Evolutionary conservation across 2,113 vertebrate species (phyloP).

Genomic region (Coturnix japonica): DNA sequence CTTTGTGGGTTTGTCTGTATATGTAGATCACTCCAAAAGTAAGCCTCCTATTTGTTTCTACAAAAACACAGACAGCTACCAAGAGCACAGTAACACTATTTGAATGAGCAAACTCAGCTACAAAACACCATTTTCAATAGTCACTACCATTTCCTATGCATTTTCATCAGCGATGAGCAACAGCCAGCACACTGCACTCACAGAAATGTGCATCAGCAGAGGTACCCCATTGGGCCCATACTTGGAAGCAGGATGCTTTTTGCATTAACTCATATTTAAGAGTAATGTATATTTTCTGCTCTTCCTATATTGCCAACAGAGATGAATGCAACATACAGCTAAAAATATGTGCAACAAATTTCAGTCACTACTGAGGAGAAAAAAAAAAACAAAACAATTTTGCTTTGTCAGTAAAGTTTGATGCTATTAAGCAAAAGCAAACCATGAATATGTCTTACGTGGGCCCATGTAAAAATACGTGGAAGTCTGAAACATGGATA

Average conservation of each 20-base stretch:
- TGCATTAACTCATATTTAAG: not conserved
- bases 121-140: not conserved
- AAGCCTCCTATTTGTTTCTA: not conserved
- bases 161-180: too few species aligned
- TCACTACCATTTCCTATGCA: not conserved
- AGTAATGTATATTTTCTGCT: not conserved
- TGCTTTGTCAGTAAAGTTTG: not conserved
- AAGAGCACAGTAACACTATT: not conserved
- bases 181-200: too few species aligned
- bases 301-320: not conserved
- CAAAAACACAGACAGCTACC: not conserved
- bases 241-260: not conserved
- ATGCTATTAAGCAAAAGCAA: not conserved
- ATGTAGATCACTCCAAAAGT: not conserved
- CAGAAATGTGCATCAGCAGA: too few species aligned
- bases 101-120: not conserved
- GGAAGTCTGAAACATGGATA: not conserved
- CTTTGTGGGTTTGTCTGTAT: not conserved
- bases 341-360: not conserved
- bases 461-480: not conserved
- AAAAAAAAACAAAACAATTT: not conserved
- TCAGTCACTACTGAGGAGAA: not conserved
- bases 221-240: not conserved
- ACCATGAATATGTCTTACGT: not conserved
- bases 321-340: not conserved